Conservation (phyloP, 2,888 invertebrate species). For the Andrena bicolor region DNA sequence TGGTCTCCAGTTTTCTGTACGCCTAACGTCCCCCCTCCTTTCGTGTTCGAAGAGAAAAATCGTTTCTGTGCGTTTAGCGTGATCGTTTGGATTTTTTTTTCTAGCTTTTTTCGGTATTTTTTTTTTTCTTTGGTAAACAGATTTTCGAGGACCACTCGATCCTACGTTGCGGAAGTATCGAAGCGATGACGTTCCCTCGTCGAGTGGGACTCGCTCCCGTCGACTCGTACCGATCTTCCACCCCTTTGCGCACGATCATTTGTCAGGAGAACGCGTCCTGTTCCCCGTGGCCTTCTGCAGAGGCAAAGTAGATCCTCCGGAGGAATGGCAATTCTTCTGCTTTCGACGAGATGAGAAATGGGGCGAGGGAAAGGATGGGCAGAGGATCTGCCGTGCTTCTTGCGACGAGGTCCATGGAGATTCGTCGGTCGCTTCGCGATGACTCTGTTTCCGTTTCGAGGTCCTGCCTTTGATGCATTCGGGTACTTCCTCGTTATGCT, state of each 20-base stretch:
- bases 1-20: background rate
- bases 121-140: constrained; percentile 19
- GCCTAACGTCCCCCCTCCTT: background rate
- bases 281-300: background rate
- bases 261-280: background rate
- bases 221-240: constrained; percentile 3
- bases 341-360: background rate
- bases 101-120: background rate
- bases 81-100: constrained; percentile 16
- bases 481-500: too few species aligned
- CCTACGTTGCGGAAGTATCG: constrained; percentile 42
- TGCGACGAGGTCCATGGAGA: too few species aligned
- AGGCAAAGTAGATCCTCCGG: background rate
- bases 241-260: background rate
- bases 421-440: too few species aligned
- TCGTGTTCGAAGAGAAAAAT: constrained; percentile 26
- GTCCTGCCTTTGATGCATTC: too few species aligned
- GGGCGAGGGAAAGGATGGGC: background rate
- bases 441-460: too few species aligned
- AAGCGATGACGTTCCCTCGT: constrained; percentile 22
- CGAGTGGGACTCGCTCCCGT: constrained; percentile 2
- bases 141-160: constrained; percentile 29
- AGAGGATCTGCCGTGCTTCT: too few species aligned
- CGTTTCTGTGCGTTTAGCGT: constrained; percentile 66
- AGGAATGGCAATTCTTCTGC: background rate